Percentiles rank a stretch among this genome's conserved stretches.
phyloP scores from a whole-genome alignment of 1,140 invertebrate species.

The Pseudobourletiella spinata region DNA sequence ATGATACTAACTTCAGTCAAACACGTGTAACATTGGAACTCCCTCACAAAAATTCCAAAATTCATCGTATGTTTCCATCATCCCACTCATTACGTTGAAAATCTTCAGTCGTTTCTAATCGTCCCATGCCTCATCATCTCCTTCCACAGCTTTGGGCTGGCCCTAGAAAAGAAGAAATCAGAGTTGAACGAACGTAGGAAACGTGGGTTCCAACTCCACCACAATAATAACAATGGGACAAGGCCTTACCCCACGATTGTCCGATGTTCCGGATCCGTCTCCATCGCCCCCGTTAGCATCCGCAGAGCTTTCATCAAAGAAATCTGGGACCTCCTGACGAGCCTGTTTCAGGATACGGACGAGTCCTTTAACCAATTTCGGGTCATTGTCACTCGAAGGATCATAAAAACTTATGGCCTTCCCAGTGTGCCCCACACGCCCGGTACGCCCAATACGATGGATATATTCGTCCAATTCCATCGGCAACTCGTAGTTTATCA shows the following conservation, averaged over 20 bases:
- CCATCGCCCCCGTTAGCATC: neutral
- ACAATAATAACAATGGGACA: too few species aligned
- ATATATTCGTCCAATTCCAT: slow-evolving; percentile 84
- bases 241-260: neutral
- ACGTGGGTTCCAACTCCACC: too few species aligned
- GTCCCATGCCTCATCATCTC: too few species aligned
- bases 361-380: neutral
- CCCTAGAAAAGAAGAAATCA: too few species aligned
- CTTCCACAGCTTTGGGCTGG: too few species aligned
- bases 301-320: neutral
- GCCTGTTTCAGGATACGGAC: neutral
- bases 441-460: slow-evolving; percentile 89
- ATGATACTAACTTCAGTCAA: too few species aligned
- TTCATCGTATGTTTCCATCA: too few species aligned
- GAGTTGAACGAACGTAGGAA: too few species aligned
- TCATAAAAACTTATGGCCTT: slow-evolving; percentile 81
- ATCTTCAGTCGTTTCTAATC: too few species aligned
- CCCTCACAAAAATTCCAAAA: too few species aligned
- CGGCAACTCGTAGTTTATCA: slow-evolving; percentile 88
- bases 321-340: neutral
- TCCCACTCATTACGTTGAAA: too few species aligned
- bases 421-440: slow-evolving; percentile 82
- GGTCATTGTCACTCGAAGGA: slow-evolving; percentile 31
- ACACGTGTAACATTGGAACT: too few species aligned
- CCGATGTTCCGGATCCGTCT: neutral